These are phyloP conservation scores for Enteromius fasciolatus DNA, from an alignment of 2,797 vertebrate species.

Conservation along the genomic window DNA sequence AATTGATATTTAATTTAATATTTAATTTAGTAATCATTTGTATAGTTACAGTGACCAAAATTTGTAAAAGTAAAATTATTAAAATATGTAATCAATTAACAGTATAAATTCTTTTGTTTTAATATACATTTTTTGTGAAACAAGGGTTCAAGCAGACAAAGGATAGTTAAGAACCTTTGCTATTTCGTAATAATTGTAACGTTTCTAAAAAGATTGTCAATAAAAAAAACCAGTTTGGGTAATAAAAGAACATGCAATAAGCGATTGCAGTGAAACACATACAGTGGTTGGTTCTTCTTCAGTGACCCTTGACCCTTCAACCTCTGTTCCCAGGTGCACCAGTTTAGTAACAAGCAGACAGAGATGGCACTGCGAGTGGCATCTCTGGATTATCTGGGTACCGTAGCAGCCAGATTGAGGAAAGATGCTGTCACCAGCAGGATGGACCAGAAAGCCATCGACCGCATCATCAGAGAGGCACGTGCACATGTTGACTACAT, in stretches of 20 bases:
- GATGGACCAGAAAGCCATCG: conserved; percentile 95
- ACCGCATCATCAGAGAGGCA: conserved; percentile 91
- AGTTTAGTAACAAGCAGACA: conserved; percentile 98
- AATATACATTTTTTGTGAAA: background rate
- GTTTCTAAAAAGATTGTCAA: background rate
- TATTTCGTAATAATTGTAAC: background rate
- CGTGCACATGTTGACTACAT: background rate
- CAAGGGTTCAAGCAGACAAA: background rate
- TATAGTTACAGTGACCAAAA: no score
- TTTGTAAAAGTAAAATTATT: no score
- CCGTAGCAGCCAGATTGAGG: conserved; percentile 91
- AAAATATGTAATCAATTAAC: no score
- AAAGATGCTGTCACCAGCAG: conserved; percentile 96
- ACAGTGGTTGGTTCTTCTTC: background rate
- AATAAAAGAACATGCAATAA: background rate
- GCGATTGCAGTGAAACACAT: background rate
- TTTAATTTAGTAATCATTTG: no score
- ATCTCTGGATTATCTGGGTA: conserved; percentile 96
- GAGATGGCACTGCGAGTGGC: conserved; percentile 98
- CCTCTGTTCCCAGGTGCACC: conserved; percentile 85
- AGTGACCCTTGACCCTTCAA: background rate
- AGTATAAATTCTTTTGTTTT: no score
- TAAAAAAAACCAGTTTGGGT: background rate
- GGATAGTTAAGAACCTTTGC: background rate
- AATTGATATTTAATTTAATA: no score